phyloP scores from a whole-genome alignment of 2,888 invertebrate genomes.

The Mesorhabditis sp. region DNA sequence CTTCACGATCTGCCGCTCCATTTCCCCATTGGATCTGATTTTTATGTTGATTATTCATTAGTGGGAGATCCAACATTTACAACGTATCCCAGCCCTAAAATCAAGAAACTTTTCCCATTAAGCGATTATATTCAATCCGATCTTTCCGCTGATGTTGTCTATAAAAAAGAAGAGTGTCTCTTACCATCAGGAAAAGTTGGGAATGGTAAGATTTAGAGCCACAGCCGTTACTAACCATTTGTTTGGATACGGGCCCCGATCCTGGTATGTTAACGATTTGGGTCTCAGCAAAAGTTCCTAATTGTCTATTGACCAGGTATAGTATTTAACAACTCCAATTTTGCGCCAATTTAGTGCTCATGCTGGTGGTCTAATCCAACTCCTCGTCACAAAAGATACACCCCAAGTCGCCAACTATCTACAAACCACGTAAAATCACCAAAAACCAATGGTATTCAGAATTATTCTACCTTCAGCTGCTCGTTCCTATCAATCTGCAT shows the following conservation, averaged over 20 bases:
- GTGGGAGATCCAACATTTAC: conserved; percentile 27
- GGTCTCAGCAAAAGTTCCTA: conserved; percentile 39
- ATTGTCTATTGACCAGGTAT: conserved; percentile 35
- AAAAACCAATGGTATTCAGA: conserved; percentile 1
- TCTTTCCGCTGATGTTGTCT: conserved; percentile 39
- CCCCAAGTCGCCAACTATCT: conserved; percentile 27
- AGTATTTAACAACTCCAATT: too few relatives aligned
- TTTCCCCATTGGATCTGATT: conserved; percentile 31
- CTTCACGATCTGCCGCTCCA: conserved; percentile 40
- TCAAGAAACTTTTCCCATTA: conserved; percentile 9
- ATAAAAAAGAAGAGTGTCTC: conserved; percentile 25
- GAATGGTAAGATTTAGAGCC: neutral
- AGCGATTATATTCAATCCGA: conserved; percentile 37
- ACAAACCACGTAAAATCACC: conserved; percentile 28
- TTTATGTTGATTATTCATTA: conserved; percentile 44
- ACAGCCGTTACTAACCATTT: conserved; percentile 2
- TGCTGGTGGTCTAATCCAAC: conserved; percentile 26
- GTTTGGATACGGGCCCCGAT: conserved; percentile 21
- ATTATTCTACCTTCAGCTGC: conserved; percentile 25
- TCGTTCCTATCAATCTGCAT: conserved; percentile 38
- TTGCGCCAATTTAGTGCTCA: conserved; percentile 26
- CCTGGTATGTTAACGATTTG: conserved; percentile 44
- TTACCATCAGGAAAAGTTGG: neutral
- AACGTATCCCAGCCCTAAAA: conserved; percentile 9
- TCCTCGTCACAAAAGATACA: conserved; percentile 31